Evolutionary conservation across 2,797 vertebrate genomes (phyloP).

Genomic region (Pempheris klunzingeri): DNA sequence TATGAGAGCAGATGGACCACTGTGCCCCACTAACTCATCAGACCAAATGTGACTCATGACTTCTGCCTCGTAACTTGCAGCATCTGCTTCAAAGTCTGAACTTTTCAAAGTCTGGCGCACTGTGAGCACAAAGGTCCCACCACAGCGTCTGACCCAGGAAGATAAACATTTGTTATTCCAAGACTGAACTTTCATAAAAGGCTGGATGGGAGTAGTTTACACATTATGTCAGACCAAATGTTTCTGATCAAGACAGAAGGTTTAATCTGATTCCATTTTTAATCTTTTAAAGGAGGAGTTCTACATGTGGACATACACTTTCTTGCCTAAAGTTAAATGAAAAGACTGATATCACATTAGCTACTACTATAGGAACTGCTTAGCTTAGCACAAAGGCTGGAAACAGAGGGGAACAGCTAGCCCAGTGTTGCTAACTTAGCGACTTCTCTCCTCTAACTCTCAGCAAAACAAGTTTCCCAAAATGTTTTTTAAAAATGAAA

Average conservation of each 20-base stretch:
- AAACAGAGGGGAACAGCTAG: background rate
- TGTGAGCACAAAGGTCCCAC: conserved; percentile 46
- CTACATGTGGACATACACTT: conserved; percentile 3
- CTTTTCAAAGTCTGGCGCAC: conserved; percentile 56
- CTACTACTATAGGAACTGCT: background rate
- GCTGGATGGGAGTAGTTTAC: conserved; percentile 28
- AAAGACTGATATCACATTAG: background rate
- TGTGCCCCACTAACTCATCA: conserved; percentile 63
- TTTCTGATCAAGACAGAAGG: background rate
- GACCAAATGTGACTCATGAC: conserved; percentile 71
- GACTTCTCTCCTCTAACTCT: background rate
- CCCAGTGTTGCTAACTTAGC: background rate
- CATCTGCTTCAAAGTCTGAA: conserved; percentile 73
- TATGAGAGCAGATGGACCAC: conserved; percentile 77
- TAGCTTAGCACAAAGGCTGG: background rate
- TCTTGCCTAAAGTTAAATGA: background rate
- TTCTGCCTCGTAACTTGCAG: conserved; percentile 72
- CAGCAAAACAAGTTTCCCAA: background rate
- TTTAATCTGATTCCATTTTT: conserved; percentile 4
- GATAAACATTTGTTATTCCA: conserved; percentile 62
- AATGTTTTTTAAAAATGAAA: background rate
- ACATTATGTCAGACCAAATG: conserved; percentile 53
- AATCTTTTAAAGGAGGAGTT: background rate
- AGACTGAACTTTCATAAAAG: conserved; percentile 51
- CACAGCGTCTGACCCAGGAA: conserved; percentile 46